Percentiles rank a stretch among this genome's conserved stretches.
These are phyloP conservation scores for Chiloscyllium punctatum DNA, from an alignment of 2,797 vertebrate genomes.

Conservation along the genomic window DNA sequence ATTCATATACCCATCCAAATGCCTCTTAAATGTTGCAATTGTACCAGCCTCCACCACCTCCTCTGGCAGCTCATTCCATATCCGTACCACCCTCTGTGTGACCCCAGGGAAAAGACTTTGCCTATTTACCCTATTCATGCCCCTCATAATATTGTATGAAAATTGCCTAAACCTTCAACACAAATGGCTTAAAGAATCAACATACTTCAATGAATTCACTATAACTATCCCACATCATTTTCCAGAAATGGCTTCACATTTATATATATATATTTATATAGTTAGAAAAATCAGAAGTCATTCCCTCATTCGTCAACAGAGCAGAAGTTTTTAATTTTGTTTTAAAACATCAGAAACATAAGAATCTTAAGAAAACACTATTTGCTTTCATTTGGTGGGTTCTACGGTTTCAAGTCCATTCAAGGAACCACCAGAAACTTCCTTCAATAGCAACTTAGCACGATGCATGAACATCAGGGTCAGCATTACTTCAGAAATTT, in stretches of 20 bases:
- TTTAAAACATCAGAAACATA: not conserved
- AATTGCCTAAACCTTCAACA: not conserved
- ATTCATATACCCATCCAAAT: no score
- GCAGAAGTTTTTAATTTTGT: not conserved
- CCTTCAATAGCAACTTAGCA: not conserved
- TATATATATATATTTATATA: not conserved
- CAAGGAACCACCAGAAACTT: not conserved
- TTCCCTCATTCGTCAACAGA: not conserved
- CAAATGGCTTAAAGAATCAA: not conserved
- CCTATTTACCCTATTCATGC: no score
- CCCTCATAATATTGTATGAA: not conserved
- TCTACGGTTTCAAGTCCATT: not conserved
- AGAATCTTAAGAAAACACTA: not conserved
- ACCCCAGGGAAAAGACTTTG: no score
- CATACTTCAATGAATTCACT: not conserved
- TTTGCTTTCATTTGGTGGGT: not conserved
- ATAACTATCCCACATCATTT: not conserved
- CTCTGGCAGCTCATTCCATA: no score
- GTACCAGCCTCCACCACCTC: no score
- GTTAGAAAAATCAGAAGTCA: not conserved
- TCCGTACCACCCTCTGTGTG: no score
- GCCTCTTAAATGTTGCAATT: no score
- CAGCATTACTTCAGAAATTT: not conserved
- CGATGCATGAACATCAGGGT: not conserved
- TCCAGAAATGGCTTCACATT: not conserved